Percentiles rank a stretch among this genome's conserved stretches.
phyloP scores from a whole-genome alignment of 2,888 invertebrate genomes.

The Dryomyza anilis region DNA sequence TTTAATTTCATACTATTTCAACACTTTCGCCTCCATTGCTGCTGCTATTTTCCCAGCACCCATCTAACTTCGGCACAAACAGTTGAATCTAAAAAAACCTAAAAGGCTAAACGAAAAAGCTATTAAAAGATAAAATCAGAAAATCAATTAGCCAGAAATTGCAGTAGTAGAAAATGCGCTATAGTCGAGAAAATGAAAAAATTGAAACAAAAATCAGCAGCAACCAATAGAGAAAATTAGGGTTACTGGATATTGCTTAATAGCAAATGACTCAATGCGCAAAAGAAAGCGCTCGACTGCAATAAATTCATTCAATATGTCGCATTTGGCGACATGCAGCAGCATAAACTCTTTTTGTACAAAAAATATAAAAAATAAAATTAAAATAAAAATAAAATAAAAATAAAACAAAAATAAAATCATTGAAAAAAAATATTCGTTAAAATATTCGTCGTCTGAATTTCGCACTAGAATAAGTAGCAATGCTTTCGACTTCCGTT shows the following conservation, averaged over 20 bases:
- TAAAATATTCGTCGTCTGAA: no score
- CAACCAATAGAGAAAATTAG: background rate
- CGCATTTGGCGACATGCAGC: background rate
- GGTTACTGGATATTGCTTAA: background rate
- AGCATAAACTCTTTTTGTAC: no score
- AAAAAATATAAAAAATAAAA: background rate
- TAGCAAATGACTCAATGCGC: background rate
- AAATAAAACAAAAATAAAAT: no score
- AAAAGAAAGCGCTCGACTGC: background rate
- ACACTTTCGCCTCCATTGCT: no score
- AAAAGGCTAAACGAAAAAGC: conserved; percentile 46
- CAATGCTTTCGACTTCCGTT: no score
- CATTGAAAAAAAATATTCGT: no score
- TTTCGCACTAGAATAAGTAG: no score
- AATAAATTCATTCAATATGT: background rate
- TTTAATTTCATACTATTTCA: no score
- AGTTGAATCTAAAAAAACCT: no score
- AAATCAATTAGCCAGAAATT: conserved; percentile 54
- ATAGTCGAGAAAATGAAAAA: background rate
- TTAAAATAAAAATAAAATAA: no score
- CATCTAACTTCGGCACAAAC: no score
- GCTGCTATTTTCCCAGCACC: no score
- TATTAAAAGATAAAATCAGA: conserved; percentile 54
- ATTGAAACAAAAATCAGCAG: background rate
- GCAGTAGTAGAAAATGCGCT: conserved; percentile 35